Evolutionary conservation across 2,113 vertebrate genomes (phyloP).

Genomic region (Aptenodytes patagonicus): DNA sequence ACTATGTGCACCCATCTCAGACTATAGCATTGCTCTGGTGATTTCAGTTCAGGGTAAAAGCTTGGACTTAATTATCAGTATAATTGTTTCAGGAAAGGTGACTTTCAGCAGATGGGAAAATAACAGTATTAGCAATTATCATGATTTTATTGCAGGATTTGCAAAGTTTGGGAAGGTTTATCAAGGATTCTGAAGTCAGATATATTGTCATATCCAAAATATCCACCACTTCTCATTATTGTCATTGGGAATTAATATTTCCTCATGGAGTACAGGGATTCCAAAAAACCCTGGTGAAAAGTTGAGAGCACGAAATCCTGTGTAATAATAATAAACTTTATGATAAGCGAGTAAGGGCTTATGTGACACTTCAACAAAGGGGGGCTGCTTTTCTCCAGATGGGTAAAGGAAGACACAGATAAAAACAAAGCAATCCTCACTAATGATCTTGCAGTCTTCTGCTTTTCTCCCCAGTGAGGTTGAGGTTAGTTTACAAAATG

Average conservation of each 20-base stretch:
- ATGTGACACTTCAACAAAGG: background rate
- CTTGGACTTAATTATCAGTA: background rate
- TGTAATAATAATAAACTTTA: background rate
- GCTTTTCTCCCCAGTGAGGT: background rate
- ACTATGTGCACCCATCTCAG: background rate
- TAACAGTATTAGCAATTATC: background rate
- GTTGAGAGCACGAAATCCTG: fast-evolving
- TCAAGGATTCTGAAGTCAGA: background rate
- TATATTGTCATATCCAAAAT: background rate
- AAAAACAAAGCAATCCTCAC: background rate
- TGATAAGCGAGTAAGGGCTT: background rate
- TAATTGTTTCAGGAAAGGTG: background rate
- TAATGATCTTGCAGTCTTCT: background rate
- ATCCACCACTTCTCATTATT: background rate
- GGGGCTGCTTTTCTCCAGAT: background rate
- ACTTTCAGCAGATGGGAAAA: background rate
- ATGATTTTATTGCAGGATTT: background rate
- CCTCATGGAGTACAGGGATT: background rate
- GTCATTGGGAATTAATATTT: background rate
- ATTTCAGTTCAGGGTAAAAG: background rate
- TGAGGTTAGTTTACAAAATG: background rate
- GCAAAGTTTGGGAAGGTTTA: background rate
- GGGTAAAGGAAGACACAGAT: background rate
- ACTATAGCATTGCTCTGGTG: background rate
- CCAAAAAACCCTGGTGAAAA: background rate